Percentiles rank a stretch among this genome's conserved stretches.
phyloP scores from a whole-genome alignment of 2,888 invertebrate species.

The Ennomos fuscantarius region DNA sequence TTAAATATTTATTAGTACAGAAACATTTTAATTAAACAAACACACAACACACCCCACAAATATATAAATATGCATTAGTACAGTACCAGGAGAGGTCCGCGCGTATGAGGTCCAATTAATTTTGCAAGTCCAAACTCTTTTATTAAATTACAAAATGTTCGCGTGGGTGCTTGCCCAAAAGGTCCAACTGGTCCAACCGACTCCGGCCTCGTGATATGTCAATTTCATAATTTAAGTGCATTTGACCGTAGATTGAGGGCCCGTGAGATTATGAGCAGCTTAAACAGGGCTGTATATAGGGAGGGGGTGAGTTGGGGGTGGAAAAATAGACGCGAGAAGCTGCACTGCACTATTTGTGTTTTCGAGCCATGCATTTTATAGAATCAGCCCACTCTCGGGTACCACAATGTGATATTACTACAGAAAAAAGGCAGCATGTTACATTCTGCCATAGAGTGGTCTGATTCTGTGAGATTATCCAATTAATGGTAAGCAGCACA shows the following conservation, averaged over 20 bases:
- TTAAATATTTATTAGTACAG: conserved; percentile 24
- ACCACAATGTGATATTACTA: too few relatives aligned
- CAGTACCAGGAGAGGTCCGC: conserved; percentile 70
- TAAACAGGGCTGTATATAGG: conserved; percentile 5
- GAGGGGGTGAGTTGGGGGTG: neutral
- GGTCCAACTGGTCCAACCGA: conserved; percentile 29
- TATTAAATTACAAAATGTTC: conserved; percentile 80
- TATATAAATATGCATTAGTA: conserved; percentile 82
- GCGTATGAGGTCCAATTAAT: conserved; percentile 71
- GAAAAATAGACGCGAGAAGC: too few relatives aligned
- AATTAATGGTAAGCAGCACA: too few relatives aligned
- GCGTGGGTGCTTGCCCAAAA: conserved; percentile 52
- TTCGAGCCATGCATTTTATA: too few relatives aligned
- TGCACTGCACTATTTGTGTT: too few relatives aligned
- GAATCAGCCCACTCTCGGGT: too few relatives aligned
- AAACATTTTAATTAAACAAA: conserved; percentile 64
- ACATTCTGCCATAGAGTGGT: too few relatives aligned
- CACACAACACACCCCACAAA: conserved; percentile 66
- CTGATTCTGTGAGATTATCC: too few relatives aligned
- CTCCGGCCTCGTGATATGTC: conserved; percentile 72
- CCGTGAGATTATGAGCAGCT: conserved; percentile 68
- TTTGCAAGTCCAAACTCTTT: conserved; percentile 77
- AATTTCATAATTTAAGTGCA: conserved; percentile 84
- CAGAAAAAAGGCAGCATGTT: too few relatives aligned
- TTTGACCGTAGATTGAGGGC: conserved; percentile 74